Percentiles rank a stretch among this genome's conserved stretches.
These are phyloP conservation scores for Gymnoscopelus microlampas DNA, from an alignment of 2,797 vertebrate genomes.

Conservation along the genomic window DNA sequence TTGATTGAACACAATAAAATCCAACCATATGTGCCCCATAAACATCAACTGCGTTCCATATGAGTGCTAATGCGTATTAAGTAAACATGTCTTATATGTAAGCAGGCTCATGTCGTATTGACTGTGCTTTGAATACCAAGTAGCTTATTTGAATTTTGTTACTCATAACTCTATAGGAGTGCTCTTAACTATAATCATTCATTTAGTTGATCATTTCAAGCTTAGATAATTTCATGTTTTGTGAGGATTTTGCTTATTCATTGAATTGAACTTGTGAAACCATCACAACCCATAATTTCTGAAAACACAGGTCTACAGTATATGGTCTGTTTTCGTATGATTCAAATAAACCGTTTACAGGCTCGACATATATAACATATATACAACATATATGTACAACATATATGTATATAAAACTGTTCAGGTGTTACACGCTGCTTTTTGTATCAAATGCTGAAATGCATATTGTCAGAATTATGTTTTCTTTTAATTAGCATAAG, in stretches of 20 bases:
- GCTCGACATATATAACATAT: too few relatives aligned
- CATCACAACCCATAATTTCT: too few relatives aligned
- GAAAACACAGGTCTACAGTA: too few relatives aligned
- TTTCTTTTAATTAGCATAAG: too few relatives aligned
- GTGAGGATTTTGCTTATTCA: too few relatives aligned
- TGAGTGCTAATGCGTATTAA: slow-evolving; percentile 59
- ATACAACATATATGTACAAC: too few relatives aligned
- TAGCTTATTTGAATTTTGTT: neutral
- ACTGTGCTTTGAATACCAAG: slow-evolving; percentile 27
- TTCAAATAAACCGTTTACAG: slow-evolving; percentile 25
- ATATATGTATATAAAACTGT: slow-evolving; percentile 16
- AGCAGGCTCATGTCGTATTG: slow-evolving; percentile 53
- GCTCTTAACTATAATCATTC: too few relatives aligned
- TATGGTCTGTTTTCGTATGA: too few relatives aligned
- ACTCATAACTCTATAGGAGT: neutral
- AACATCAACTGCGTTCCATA: slow-evolving; percentile 73
- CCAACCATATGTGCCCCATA: slow-evolving; percentile 73
- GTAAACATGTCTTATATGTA: slow-evolving; percentile 63
- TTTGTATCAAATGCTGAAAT: slow-evolving; percentile 43
- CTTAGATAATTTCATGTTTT: too few relatives aligned
- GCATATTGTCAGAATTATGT: slow-evolving; percentile 21
- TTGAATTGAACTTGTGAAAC: too few relatives aligned
- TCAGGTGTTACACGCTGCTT: slow-evolving; percentile 11
- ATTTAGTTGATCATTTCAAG: too few relatives aligned
- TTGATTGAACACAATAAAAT: slow-evolving; percentile 77